phyloP scores from a whole-genome alignment of 2,113 vertebrate genomes.

The Charadrius vociferus region DNA sequence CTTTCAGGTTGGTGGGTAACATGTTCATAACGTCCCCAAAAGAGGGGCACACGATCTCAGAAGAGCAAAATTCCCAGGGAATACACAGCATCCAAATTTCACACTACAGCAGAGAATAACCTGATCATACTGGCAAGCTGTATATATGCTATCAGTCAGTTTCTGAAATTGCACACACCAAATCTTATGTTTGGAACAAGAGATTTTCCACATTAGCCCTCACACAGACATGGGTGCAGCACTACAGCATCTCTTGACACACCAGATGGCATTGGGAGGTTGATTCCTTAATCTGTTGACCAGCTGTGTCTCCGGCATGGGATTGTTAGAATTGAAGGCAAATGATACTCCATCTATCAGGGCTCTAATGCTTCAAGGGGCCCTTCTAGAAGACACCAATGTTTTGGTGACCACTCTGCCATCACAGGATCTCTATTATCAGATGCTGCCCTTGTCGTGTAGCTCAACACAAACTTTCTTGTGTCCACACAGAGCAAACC shows the following conservation, averaged over 20 bases:
- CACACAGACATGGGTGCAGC: background rate
- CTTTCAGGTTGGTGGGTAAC: background rate
- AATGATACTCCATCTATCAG: background rate
- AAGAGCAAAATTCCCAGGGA: background rate
- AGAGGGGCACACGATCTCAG: background rate
- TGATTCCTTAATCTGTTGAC: slow-evolving; percentile 17
- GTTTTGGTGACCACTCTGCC: background rate
- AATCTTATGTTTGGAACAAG: background rate
- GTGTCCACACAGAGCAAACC: background rate
- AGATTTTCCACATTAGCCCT: background rate
- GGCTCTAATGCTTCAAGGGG: background rate
- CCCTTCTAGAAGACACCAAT: background rate
- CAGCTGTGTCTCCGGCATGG: background rate
- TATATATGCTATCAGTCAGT: background rate
- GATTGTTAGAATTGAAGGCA: background rate
- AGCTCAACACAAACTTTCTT: background rate
- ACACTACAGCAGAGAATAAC: background rate
- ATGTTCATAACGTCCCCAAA: background rate
- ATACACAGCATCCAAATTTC: background rate
- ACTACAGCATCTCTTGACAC: background rate
- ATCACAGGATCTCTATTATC: background rate
- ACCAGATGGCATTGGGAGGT: background rate
- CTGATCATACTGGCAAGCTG: background rate
- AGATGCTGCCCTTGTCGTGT: background rate
- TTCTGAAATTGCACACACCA: background rate